Conservation (phyloP, 1,140 invertebrate species). For the Leptopilina clavipes region DNA sequence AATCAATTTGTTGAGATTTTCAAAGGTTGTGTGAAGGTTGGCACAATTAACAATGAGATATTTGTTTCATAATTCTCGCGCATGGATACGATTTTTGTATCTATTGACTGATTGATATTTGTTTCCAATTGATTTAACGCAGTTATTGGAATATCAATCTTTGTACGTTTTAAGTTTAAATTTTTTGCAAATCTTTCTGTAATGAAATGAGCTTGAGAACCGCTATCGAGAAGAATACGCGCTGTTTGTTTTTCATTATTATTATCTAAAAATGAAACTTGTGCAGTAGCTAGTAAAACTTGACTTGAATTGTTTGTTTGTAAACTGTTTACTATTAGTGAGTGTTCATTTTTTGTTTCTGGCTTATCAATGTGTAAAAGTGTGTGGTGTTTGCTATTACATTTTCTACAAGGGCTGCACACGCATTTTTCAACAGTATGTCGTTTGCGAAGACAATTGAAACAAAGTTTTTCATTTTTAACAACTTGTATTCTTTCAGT, state of each 20-base stretch:
- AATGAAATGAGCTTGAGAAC: too few species aligned
- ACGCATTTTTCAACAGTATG: slow-evolving; percentile 37
- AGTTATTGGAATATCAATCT: too few species aligned
- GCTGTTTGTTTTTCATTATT: too few species aligned
- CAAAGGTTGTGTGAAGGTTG: slow-evolving; percentile 34
- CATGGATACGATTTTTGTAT: too few species aligned
- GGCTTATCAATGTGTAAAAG: slow-evolving; percentile 49
- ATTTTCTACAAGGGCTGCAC: slow-evolving; percentile 47
- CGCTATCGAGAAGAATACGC: too few species aligned
- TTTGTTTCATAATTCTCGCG: too few species aligned
- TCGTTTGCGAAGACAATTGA: slow-evolving; percentile 40
- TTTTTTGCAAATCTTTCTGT: too few species aligned
- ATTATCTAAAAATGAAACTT: slow-evolving; percentile 35
- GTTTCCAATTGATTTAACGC: too few species aligned
- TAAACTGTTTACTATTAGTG: slow-evolving; percentile 11
- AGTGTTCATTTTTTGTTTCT: slow-evolving; percentile 11
- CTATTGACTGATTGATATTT: too few species aligned
- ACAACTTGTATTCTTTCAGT: neutral
- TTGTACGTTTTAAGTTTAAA: too few species aligned
- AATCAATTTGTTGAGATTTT: neutral
- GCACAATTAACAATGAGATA: too few species aligned
- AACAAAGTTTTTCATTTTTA: slow-evolving; percentile 28
- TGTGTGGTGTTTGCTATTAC: slow-evolving; percentile 50
- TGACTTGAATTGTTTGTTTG: slow-evolving; percentile 1
- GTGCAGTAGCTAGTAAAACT: slow-evolving; percentile 45